Base-by-base conservation (phyloP, 2,113 vertebrate species). In the Salminus brasiliensis region DNA sequence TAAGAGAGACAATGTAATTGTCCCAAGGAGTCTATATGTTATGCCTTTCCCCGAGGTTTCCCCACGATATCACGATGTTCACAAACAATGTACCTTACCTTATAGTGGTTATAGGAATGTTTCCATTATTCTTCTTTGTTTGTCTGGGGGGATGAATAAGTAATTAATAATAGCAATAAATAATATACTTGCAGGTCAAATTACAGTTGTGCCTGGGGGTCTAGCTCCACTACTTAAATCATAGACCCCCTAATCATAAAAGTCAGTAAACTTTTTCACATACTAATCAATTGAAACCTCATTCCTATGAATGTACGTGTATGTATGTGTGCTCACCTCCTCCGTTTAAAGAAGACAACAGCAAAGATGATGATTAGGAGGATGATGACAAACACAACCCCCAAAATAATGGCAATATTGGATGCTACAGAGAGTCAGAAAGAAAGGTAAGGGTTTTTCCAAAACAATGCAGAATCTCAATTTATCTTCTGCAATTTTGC, bases 281-380 rank as follows among this genome's bases (percentile, higher is more conserved):
- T 39, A 39, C 36, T 5, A 39, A n/a, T n/a, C n/a, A n/a, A n/a
- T n/a, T n/a, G n/a, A n/a, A n/a, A n/a, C n/a, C n/a, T n/a, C n/a
- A n/a, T n/a, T 41, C 7, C 39, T 11, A 10, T 6, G 12, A 10
- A 8, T 41, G 15, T 16, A 3, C 2, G 15, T 47, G 45, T 18
- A 21, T 39, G 30, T 11, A 21, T 47, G 59, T 27, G 6, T n/a
- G 41, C 86, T 83, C 59, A 94, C 93, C 93, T 96, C 81, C 78
- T 96, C 94, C 94, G 94, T 88, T 94, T 93, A 84, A 97, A 83
- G 80, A 96, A 89, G 15, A 90, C 84, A 2, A 91, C 21, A 2
- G 88, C 89, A 72, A 36, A 62, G 94, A 96, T 80, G 68, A 70
- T 76, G 13, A 73, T 12, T 62, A 36, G 62, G 9, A 87, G 6